Conservation (phyloP, 2,888 invertebrate species). For the Drosophila anomelani region DNA sequence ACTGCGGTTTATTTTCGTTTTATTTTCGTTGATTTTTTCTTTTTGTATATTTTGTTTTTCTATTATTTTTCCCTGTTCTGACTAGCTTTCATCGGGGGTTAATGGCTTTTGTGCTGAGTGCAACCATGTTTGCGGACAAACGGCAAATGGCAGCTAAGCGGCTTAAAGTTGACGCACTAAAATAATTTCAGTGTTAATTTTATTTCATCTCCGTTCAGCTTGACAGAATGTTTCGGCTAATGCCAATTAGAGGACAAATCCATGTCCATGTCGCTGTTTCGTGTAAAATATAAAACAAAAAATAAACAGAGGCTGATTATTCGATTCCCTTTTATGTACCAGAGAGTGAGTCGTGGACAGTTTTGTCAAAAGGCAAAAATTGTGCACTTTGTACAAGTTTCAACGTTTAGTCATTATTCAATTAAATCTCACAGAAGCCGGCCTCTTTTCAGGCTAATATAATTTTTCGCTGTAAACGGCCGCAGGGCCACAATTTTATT, state of each 20-base stretch:
- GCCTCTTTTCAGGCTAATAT: constrained; percentile 46
- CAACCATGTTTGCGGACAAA: constrained; percentile 38
- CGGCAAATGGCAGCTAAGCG: constrained; percentile 55
- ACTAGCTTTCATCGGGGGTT: constrained; percentile 9
- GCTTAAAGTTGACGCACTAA: constrained; percentile 68
- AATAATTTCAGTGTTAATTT: constrained; percentile 75
- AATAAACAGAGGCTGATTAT: constrained; percentile 63
- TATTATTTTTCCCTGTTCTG: background rate
- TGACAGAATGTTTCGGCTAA: constrained; percentile 62
- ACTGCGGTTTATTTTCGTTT: constrained; percentile 1
- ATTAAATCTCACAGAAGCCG: constrained; percentile 52
- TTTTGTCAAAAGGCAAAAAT: constrained; percentile 42
- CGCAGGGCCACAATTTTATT: constrained; percentile 57
- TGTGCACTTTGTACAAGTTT: constrained; percentile 69
- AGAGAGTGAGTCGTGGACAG: background rate
- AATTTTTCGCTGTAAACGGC: constrained; percentile 42
- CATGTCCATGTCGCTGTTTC: constrained; percentile 20
- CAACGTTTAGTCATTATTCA: constrained; percentile 64
- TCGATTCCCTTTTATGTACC: constrained; percentile 62
- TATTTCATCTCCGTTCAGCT: constrained; percentile 37
- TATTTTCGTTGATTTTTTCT: background rate
- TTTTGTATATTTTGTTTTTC: background rate
- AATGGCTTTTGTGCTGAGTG: constrained; percentile 42
- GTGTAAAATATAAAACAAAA: background rate
- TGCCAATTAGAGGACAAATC: constrained; percentile 65